phyloP scores from a whole-genome alignment of 2,888 invertebrate species.

The Arrhopalites spinosus region DNA sequence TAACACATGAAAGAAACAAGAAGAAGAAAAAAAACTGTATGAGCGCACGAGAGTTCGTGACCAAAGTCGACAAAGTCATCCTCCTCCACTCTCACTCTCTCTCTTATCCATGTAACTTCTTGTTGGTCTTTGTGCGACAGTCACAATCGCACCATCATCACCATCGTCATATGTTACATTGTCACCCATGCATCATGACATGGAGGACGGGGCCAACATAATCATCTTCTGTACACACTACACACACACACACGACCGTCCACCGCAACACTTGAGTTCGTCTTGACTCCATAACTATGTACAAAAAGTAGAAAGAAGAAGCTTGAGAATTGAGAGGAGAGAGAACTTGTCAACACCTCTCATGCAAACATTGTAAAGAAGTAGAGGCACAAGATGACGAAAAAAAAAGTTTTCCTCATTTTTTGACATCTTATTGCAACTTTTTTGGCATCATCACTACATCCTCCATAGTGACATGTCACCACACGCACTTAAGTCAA shows the following conservation, averaged over 20 bases:
- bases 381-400: too few species aligned
- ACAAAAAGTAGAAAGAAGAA: neutral
- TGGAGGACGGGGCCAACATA: too few species aligned
- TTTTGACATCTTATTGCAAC: conserved; percentile 15
- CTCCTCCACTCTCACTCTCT: too few species aligned
- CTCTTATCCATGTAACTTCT: too few species aligned
- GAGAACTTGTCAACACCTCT: conserved; percentile 11
- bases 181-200: neutral
- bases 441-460: neutral
- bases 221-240: neutral
- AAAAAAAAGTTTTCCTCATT: neutral
- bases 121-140: too few species aligned
- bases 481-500: too few species aligned
- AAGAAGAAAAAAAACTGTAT: too few species aligned
- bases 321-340: neutral
- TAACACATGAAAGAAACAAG: too few species aligned
- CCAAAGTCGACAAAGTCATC: too few species aligned
- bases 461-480: neutral
- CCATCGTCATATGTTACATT: too few species aligned
- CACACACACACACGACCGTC: neutral
- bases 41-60: too few species aligned
- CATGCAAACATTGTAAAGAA: conserved; percentile 4
- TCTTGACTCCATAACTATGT: conserved; percentile 1
- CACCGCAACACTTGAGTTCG: neutral
- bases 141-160: too few species aligned